phyloP scores from a whole-genome alignment of 2,797 vertebrate genomes.

The Sebastes iracundus region DNA sequence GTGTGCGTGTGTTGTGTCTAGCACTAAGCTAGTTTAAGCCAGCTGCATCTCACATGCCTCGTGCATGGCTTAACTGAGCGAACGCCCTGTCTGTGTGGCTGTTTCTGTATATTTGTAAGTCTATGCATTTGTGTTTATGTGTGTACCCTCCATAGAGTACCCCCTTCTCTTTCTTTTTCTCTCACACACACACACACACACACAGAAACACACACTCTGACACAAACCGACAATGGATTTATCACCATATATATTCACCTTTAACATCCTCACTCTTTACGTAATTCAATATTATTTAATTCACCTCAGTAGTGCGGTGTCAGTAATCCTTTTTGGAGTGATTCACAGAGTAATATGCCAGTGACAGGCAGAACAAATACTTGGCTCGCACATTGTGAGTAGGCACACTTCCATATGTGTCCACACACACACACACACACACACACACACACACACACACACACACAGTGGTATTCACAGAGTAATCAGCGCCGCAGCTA shows the following conservation, averaged over 20 bases:
- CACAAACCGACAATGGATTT: conserved; percentile 25
- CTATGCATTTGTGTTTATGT: conserved; percentile 4
- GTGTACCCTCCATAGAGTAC: background rate
- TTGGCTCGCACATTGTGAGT: conserved; percentile 46
- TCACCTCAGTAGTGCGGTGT: conserved; percentile 38
- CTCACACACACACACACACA: background rate
- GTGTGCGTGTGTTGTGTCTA: conserved; percentile 19
- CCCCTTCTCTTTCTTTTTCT: background rate
- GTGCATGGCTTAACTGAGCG: conserved; percentile 47
- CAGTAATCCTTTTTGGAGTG: conserved; percentile 44
- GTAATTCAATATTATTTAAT: conserved; percentile 42
- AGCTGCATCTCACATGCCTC: conserved; percentile 42
- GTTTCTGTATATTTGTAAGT: conserved; percentile 29
- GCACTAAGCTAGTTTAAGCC: conserved; percentile 47
- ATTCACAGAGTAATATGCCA: conserved; percentile 41
- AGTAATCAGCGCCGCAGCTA: conserved; percentile 77
- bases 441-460: conserved; percentile 9
- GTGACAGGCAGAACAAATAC: conserved; percentile 60
- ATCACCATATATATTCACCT: conserved; percentile 37
- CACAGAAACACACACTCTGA: conserved; percentile 12
- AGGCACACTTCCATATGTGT: conserved; percentile 47
- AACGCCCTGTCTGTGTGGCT: conserved; percentile 31
- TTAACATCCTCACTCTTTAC: conserved; percentile 31
- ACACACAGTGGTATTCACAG: conserved; percentile 59
- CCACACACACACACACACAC: background rate